Evolutionary conservation across 2,888 invertebrate genomes (phyloP).

Genomic region (Lithophane leautieri): DNA sequence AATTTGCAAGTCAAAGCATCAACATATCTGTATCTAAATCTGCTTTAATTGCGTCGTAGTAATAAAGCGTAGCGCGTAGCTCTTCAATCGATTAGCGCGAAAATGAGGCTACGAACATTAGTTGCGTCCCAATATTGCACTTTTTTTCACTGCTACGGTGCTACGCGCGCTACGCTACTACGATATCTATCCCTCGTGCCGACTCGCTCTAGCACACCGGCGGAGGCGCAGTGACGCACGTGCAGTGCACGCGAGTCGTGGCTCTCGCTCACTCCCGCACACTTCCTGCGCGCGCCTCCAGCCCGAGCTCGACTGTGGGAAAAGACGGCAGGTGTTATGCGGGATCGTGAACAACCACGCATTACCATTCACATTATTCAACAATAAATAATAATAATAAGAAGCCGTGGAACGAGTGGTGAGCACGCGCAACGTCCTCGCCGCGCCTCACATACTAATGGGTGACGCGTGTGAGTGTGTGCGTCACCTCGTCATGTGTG

Average conservation of each 20-base stretch:
- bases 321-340: constrained; percentile 91
- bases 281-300: constrained; percentile 87
- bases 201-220: constrained; percentile 73
- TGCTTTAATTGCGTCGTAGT: constrained; percentile 34
- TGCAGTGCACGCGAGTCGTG: constrained; percentile 80
- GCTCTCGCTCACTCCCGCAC: constrained; percentile 83
- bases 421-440: constrained; percentile 88
- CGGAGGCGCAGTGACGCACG: constrained; percentile 78
- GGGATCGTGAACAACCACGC: constrained; percentile 91
- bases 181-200: constrained; percentile 73
- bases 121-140: constrained; percentile 37
- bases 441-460: constrained; percentile 85
- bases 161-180: constrained; percentile 67
- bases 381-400: constrained; percentile 91
- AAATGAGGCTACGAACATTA: constrained; percentile 50
- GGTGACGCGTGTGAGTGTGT: constrained; percentile 77
- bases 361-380: constrained; percentile 91
- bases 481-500: constrained; percentile 71
- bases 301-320: constrained; percentile 89
- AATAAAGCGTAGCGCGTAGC: constrained; percentile 36
- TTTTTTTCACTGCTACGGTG: constrained; percentile 59
- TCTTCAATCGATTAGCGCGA: constrained; percentile 46
- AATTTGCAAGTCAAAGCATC: constrained; percentile 52
- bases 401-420: constrained; percentile 90
- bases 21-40: constrained; percentile 31